A percentile compares a stretch with the other conserved stretches of the same genome.
These are phyloP conservation scores for Agrochola litura DNA, from an alignment of 2,888 invertebrate genomes.

Conservation along the genomic window DNA sequence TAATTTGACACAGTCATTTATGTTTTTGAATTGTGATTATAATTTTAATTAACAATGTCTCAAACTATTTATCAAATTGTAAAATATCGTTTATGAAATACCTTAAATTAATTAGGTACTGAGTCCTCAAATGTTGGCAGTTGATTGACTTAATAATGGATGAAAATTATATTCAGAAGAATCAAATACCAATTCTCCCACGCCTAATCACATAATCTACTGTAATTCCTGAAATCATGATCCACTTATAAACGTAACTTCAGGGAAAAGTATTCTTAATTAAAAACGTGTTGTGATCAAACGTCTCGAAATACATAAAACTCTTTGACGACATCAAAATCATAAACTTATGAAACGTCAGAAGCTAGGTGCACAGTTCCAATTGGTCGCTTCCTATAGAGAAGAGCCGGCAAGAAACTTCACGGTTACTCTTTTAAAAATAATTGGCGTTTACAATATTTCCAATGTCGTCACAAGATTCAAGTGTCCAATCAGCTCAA, in stretches of 20 bases:
- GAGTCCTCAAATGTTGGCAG: not conserved
- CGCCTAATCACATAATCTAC: not conserved
- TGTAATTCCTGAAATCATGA: not conserved
- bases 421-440: no score
- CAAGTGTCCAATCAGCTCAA: not conserved
- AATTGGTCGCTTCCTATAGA: no score
- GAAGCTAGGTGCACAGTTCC: no score
- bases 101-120: constrained; percentile 5
- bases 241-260: not conserved
- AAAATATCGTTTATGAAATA: not conserved
- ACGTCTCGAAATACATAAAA: no score
- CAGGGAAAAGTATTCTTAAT: not conserved
- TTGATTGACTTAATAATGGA: not conserved
- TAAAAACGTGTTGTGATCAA: not conserved
- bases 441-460: no score
- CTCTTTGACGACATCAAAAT: no score
- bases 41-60: constrained; percentile 9
- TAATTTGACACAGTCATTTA: not conserved
- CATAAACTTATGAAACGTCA: no score
- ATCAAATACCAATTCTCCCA: not conserved
- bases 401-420: no score
- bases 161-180: not conserved
- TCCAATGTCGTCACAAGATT: no score
- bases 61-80: not conserved
- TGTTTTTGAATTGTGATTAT: not conserved